Base-by-base conservation (phyloP, 2,888 invertebrate genomes). In the Masnerella sp. region DNA sequence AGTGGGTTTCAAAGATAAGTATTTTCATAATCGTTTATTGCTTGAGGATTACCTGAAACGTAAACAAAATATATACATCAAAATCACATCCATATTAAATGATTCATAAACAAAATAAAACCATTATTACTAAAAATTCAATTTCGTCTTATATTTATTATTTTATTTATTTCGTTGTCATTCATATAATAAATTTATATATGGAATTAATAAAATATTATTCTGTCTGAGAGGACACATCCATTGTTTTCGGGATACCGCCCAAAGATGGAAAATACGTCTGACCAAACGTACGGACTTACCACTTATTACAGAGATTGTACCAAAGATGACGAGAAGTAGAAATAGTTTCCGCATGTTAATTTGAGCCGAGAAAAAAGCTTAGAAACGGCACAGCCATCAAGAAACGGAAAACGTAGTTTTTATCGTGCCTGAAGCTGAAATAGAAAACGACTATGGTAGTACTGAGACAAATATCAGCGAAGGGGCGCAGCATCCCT, bases 1-100 rank as follows among this genome's bases (percentile, higher is more conserved):
- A n/a, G n/a, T n/a, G n/a, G n/a, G n/a, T n/a, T n/a, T n/a, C n/a
- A n/a, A n/a, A n/a, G n/a, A n/a, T n/a, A n/a, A n/a, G n/a, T n/a
- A n/a, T n/a, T n/a, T n/a, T 96, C 95, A 73, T 90, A 87, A 52
- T 76, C 83, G 76, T 82, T 85, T 59, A 77, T 47, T n/a, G 76
- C 74, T 51, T 69, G 51, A 58, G 77, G 78, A 70, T 54, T 58
- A 3, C 81, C 86, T 86, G 25, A 42, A 81, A 77, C 7, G 9
- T 12, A 40, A 14, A 5, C 2, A 5, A 40, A 40, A 9, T 30
- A 3, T 3, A 22, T 22, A 5, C 22, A 22, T 22, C 7, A 20
- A 20, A 20, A 34, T 20, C 15, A 0, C 14, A 5, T 36, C 14
- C 36, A 36, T 36, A 2, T 14, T 9, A 32, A 42, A 18, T 42